Conservation (phyloP, 2,888 invertebrate genomes). For the Chloroclystis v-ata region DNA sequence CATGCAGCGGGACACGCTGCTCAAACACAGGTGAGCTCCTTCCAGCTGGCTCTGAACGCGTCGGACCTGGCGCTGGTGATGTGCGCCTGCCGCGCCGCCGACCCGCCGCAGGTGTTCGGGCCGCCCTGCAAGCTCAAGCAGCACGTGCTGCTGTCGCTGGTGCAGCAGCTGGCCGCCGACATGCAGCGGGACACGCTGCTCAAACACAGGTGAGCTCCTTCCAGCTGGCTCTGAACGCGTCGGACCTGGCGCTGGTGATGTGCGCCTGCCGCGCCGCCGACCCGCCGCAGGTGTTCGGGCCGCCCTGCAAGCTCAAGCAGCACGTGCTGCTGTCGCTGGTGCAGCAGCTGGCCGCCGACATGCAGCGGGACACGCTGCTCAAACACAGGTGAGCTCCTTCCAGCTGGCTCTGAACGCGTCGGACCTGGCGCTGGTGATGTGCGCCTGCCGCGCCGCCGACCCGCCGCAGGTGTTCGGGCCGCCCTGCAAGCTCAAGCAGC, state of each 20-base stretch:
- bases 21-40: constrained; percentile 75
- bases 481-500: constrained; percentile 88
- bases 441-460: constrained; percentile 90
- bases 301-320: constrained; percentile 87
- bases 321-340: constrained; percentile 94
- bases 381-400: constrained; percentile 82
- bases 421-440: constrained; percentile 91
- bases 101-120: constrained; percentile 87
- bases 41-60: constrained; percentile 92
- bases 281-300: constrained; percentile 86
- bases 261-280: constrained; percentile 91
- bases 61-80: constrained; percentile 92
- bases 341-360: constrained; percentile 94
- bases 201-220: constrained; percentile 81
- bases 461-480: constrained; percentile 86
- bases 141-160: constrained; percentile 92
- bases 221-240: constrained; percentile 91
- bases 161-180: constrained; percentile 96
- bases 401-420: constrained; percentile 93
- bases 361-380: constrained; percentile 83
- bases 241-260: constrained; percentile 91
- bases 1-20: constrained; percentile 84
- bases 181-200: constrained; percentile 84
- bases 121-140: constrained; percentile 87
- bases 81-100: constrained; percentile 90